Evolutionary conservation across 1,140 invertebrate genomes (phyloP).

Genomic region (Zaprionus taronus): DNA sequence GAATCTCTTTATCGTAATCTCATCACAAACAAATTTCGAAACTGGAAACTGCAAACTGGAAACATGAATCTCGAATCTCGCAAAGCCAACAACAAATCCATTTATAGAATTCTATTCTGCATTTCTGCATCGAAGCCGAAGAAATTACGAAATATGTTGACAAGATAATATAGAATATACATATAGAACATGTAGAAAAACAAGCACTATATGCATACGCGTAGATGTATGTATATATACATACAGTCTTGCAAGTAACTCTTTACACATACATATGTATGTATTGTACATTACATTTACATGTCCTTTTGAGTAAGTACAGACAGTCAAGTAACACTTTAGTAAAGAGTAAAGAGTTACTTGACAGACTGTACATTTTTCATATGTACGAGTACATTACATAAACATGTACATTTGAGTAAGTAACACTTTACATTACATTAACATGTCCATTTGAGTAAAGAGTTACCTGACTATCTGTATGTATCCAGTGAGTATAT

Average conservation of each 20-base stretch:
- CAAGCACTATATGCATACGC: background rate
- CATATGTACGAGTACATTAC: too few relatives aligned
- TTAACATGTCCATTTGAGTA: too few relatives aligned
- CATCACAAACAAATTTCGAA: background rate
- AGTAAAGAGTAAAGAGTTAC: too few relatives aligned
- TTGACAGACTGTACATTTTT: too few relatives aligned
- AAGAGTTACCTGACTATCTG: too few relatives aligned
- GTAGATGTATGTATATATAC: background rate
- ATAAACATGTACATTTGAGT: too few relatives aligned
- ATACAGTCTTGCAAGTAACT: too few relatives aligned
- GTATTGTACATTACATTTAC: too few relatives aligned
- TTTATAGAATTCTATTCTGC: conserved; percentile 23
- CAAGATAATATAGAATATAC: conserved; percentile 25
- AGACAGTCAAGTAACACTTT: too few relatives aligned
- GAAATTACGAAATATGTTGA: conserved; percentile 40
- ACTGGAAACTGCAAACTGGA: conserved; percentile 12
- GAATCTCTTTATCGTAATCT: conserved; percentile 1
- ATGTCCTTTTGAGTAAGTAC: too few relatives aligned
- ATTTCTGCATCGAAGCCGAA: conserved; percentile 29
- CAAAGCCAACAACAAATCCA: conserved; percentile 17
- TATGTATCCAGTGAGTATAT: conserved; percentile 3
- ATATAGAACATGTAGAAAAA: conserved; percentile 5
- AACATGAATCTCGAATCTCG: conserved; percentile 19
- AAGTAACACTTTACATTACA: too few relatives aligned
- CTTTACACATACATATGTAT: too few relatives aligned